Evolutionary conservation across 2,113 vertebrate genomes (phyloP).

Genomic region (Aythya baeri): DNA sequence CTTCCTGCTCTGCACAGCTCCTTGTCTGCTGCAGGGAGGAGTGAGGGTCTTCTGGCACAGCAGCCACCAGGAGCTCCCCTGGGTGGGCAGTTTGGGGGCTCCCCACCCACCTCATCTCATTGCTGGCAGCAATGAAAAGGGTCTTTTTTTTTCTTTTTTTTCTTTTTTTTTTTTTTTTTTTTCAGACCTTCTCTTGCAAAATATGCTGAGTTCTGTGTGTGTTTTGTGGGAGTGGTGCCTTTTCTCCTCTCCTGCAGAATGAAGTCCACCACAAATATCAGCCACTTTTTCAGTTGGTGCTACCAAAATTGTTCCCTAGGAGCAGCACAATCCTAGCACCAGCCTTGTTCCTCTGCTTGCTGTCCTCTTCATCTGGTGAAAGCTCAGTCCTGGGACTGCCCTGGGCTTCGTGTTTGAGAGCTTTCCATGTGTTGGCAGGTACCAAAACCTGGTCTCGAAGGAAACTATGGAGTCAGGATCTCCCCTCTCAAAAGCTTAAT

Average conservation of each 20-base stretch:
- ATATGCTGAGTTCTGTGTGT: rapidly evolving
- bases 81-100: neutral
- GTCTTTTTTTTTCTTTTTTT: neutral
- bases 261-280: neutral
- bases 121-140: neutral
- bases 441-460: neutral
- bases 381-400: neutral
- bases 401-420: neutral
- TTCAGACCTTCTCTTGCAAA: neutral
- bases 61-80: neutral
- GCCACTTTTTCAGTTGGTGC: rapidly evolving
- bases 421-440: neutral
- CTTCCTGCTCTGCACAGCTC: neutral
- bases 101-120: neutral
- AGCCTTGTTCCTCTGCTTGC: neutral
- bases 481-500: neutral
- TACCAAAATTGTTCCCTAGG: neutral
- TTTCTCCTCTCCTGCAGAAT: neutral
- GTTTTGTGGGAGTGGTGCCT: neutral
- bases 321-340: rapidly evolving
- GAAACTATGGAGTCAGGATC: neutral
- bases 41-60: neutral
- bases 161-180: neutral
- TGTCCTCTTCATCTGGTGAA: neutral
- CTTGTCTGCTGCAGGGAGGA: neutral